Percentiles rank a stretch among this genome's conserved stretches.
These are phyloP conservation scores for Barbus barbus DNA, from an alignment of 2,113 vertebrate species.

Conservation along the genomic window DNA sequence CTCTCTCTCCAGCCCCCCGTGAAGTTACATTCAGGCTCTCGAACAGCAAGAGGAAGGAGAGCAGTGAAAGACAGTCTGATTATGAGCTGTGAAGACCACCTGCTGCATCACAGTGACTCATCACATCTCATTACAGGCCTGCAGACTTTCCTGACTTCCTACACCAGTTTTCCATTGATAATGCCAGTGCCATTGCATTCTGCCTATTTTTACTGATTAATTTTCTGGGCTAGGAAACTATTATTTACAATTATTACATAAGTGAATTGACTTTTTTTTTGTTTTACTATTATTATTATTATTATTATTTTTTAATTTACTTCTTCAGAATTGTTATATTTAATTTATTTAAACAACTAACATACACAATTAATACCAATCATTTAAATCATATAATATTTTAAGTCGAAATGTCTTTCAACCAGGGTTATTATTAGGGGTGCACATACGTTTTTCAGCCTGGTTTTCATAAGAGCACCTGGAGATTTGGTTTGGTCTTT, in stretches of 20 bases:
- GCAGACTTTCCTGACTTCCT: not conserved
- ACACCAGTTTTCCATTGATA: not conserved
- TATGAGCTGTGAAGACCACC: conserved; percentile 34
- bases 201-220: not conserved
- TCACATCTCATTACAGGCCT: conserved; percentile 13
- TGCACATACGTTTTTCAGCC: too few relatives aligned
- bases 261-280: not conserved
- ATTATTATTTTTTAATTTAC: too few relatives aligned
- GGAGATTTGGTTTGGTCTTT: too few relatives aligned
- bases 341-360: too few relatives aligned
- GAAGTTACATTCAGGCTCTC: not conserved
- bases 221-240: not conserved
- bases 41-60: not conserved
- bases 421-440: too few relatives aligned
- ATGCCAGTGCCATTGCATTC: not conserved
- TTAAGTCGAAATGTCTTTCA: too few relatives aligned
- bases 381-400: too few relatives aligned
- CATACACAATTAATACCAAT: too few relatives aligned
- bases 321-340: too few relatives aligned
- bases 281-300: rapidly evolving
- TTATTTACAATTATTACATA: not conserved
- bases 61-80: not conserved
- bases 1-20: not conserved
- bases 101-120: conserved; percentile 50
- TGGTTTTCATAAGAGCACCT: too few relatives aligned